phyloP scores from a whole-genome alignment of 2,888 invertebrate genomes.

The Neoaliturus tenellus region DNA sequence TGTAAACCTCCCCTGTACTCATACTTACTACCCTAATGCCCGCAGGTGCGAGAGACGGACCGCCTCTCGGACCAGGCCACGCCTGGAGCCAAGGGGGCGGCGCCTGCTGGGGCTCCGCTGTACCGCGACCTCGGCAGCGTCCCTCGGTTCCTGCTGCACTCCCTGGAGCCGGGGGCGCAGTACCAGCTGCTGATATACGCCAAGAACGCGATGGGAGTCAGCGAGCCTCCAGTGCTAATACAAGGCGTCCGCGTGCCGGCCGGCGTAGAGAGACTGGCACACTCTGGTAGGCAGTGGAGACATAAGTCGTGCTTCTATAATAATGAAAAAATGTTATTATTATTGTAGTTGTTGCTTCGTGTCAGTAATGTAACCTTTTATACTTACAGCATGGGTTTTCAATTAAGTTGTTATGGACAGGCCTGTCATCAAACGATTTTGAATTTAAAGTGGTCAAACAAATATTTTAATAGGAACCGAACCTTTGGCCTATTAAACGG shows the following conservation, averaged over 20 bases:
- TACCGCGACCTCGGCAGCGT: slow-evolving; percentile 75
- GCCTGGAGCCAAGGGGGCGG: slow-evolving; percentile 73
- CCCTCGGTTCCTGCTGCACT: slow-evolving; percentile 71
- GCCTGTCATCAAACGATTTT: too few relatives aligned
- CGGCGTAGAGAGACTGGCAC: slow-evolving; percentile 67
- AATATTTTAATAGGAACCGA: too few relatives aligned
- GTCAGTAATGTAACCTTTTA: too few relatives aligned
- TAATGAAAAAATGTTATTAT: too few relatives aligned
- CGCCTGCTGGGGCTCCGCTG: slow-evolving; percentile 75
- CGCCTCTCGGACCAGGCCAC: slow-evolving; percentile 64
- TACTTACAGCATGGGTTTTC: too few relatives aligned
- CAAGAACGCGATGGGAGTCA: slow-evolving; percentile 87
- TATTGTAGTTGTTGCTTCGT: too few relatives aligned
- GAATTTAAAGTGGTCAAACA: too few relatives aligned
- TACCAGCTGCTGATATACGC: slow-evolving; percentile 90
- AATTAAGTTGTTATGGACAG: too few relatives aligned
- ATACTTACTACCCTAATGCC: not conserved
- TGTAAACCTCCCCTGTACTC: too few relatives aligned
- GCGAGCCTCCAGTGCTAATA: slow-evolving; percentile 83
- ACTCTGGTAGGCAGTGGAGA: slow-evolving; percentile 59
- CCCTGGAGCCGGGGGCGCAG: slow-evolving; percentile 84
- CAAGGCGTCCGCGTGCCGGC: slow-evolving; percentile 76
- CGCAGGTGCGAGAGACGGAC: slow-evolving; percentile 59
- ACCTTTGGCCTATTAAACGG: too few relatives aligned
- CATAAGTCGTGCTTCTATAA: too few relatives aligned